phyloP scores from a whole-genome alignment of 2,888 invertebrate species.

The Eupeodes latifasciatus region DNA sequence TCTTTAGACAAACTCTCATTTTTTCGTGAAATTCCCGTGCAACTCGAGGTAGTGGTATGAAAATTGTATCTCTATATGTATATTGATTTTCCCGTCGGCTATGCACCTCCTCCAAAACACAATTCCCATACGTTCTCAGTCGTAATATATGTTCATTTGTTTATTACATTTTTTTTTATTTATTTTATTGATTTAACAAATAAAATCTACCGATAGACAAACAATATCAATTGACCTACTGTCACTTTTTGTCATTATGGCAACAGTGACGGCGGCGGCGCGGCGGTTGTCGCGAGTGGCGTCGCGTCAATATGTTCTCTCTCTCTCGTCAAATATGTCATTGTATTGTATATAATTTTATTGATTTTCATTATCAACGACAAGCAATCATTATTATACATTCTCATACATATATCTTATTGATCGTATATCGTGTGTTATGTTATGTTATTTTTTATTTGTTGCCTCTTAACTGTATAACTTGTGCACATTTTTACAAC shows the following conservation, averaged over 20 bases:
- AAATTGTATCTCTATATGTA: too few species aligned
- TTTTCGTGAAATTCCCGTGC: too few species aligned
- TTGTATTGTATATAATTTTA: constrained; percentile 17
- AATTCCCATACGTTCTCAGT: too few species aligned
- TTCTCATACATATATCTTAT: neutral
- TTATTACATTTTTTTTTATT: neutral
- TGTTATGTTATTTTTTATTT: neutral
- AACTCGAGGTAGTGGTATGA: too few species aligned
- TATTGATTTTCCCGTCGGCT: neutral
- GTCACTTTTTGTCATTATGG: constrained; percentile 40
- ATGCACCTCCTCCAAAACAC: neutral
- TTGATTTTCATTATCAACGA: constrained; percentile 42
- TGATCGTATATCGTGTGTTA: constrained; percentile 4
- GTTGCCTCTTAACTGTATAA: constrained; percentile 41
- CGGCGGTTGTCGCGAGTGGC: too few species aligned
- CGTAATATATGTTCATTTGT: neutral
- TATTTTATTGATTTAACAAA: constrained; percentile 1
- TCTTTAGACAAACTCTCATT: too few species aligned
- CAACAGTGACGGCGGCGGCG: too few species aligned
- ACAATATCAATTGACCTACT: constrained; percentile 54
- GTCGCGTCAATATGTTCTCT: neutral
- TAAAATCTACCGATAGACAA: constrained; percentile 28
- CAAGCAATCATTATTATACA: constrained; percentile 34
- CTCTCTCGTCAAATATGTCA: neutral
- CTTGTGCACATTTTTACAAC: constrained; percentile 46